These are phyloP conservation scores for Megaceryle alcyon DNA, from an alignment of 2,797 vertebrate species.

Conservation along the genomic window DNA sequence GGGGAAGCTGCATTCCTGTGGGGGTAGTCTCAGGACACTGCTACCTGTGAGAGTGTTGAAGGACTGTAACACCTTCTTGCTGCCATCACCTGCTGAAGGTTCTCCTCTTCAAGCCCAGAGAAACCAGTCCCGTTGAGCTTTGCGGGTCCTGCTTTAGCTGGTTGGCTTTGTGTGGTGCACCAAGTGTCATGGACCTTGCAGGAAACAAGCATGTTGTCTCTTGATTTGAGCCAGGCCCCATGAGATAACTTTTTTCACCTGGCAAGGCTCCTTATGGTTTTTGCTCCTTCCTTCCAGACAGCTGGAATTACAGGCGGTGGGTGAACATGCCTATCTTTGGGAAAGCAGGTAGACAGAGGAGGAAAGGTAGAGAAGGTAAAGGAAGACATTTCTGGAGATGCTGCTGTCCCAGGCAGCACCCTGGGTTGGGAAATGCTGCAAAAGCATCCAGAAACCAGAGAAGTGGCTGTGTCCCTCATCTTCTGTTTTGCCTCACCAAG, in stretches of 20 bases:
- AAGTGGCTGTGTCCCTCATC: neutral
- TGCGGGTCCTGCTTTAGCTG: neutral
- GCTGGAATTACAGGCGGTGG: neutral
- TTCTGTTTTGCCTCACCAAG: neutral
- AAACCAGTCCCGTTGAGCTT: neutral
- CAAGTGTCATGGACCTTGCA: neutral
- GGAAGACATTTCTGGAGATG: neutral
- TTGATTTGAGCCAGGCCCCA: neutral
- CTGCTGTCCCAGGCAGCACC: neutral
- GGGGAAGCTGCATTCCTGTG: neutral
- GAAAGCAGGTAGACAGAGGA: neutral
- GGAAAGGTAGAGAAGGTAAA: neutral
- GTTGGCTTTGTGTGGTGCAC: neutral
- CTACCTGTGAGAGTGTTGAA: neutral
- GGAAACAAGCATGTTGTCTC: neutral
- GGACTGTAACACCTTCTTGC: neutral
- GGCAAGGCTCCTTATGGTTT: neutral
- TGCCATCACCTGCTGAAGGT: neutral
- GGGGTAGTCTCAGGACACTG: neutral
- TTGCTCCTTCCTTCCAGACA: neutral
- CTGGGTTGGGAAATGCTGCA: neutral
- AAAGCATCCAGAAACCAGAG: neutral
- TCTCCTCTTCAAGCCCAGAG: neutral
- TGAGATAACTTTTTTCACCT: neutral
- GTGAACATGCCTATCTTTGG: neutral